Conservation (phyloP, 1,140 invertebrate genomes). For the Hesperophylax magnus region DNA sequence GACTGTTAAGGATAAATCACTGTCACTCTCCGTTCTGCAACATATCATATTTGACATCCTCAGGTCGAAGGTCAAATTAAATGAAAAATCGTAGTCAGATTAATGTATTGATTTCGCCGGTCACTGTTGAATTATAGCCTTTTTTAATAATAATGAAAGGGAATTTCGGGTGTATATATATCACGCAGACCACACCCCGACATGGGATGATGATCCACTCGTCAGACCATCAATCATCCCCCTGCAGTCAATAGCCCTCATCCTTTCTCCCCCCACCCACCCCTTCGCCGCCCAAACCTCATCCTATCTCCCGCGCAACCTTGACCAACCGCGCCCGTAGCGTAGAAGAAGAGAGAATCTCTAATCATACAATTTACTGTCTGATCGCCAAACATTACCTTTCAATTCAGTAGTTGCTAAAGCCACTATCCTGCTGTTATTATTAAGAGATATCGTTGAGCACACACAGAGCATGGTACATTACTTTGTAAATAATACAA, state of each 20-base stretch:
- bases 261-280: not conserved
- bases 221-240: slow-evolving; percentile 49
- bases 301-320: not conserved
- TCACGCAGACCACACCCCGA: slow-evolving; percentile 27
- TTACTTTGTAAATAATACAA: slow-evolving; percentile 10
- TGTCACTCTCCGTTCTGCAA: slow-evolving; percentile 62
- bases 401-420: no score
- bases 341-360: not conserved
- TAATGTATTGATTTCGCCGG: slow-evolving; percentile 6
- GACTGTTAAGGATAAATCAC: not conserved
- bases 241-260: slow-evolving; percentile 31
- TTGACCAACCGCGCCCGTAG: slow-evolving; percentile 3
- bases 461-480: slow-evolving; percentile 32
- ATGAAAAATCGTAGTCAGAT: slow-evolving; percentile 12
- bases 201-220: slow-evolving; percentile 48
- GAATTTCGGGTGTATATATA: slow-evolving; percentile 42
- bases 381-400: no score
- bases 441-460: not conserved
- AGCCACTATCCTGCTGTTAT: no score
- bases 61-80: not conserved
- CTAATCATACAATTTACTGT: no score
- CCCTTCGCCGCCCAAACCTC: not conserved
- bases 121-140: not conserved
- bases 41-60: slow-evolving; percentile 59
- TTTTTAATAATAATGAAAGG: slow-evolving; percentile 40